Base-by-base conservation (phyloP, 2,888 invertebrate genomes). In the Proisotoma minuta region DNA sequence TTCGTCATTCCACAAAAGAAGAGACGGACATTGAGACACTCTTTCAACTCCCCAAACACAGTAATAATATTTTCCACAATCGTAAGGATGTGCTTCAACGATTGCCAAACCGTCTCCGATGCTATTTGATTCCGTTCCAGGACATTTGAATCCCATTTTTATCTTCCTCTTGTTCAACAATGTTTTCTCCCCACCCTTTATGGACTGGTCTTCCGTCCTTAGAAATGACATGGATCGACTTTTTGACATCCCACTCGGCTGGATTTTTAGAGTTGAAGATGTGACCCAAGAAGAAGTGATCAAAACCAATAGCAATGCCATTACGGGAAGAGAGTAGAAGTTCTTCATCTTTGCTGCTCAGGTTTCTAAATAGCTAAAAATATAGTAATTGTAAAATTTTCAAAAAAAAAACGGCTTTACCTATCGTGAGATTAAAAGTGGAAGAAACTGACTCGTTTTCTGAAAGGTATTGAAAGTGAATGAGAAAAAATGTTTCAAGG, bases 31-130 rank as follows among this genome's bases (percentile, higher is more conserved):
- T 18, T 57, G 39, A 12, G 48, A 49, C 3, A 54, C 34, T 15
- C 50, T 49, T 26, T 52, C 57, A 24, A 58, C 27, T 12, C 64
- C 64, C 61, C 60, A 64, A 24, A 40, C 50, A 50, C 64, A 64
- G 18, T 60, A 61, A 43, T 60, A 64, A 27, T 34, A 60, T 22
- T 58, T 48, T 12, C 40, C 18, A 26, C 64, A 64, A 24, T 64
- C 64, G 29, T 48, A 53, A 2, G 64, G 64, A 28, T 64, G 60
- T n/a, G 49, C 43, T 49, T 59, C 26, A 39, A 59, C 50, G 8
- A 63, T 49, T 26, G 63, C 59, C 3, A 26, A 3, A 10, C 26
- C 34, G 23, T 47, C 24, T 3, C 53, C 47, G 34, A 47, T 54
- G 39, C 53, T 54, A 54, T 54, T 54, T 15, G 49, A 3, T 5